These are phyloP conservation scores for Drosophila diplacantha DNA, from an alignment of 2,888 invertebrate genomes.

Conservation along the genomic window DNA sequence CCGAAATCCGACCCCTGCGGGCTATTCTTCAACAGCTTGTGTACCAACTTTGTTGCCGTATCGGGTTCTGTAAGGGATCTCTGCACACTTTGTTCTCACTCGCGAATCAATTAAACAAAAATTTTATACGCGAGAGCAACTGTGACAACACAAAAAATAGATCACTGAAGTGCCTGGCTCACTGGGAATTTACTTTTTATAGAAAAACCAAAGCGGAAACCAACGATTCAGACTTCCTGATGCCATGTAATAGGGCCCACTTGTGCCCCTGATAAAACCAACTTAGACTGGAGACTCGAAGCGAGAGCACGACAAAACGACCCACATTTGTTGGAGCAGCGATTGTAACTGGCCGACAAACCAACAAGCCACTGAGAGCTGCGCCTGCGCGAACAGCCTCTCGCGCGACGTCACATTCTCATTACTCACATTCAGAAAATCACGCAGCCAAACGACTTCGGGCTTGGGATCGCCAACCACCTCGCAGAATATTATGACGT, in stretches of 20 bases:
- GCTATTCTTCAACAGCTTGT: conserved; percentile 20
- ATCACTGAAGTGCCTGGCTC: conserved; percentile 20
- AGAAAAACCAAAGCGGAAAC: conserved; percentile 39
- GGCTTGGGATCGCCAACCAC: conserved; percentile 93
- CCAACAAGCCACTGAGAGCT: conserved; percentile 10
- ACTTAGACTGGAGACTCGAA: conserved; percentile 10
- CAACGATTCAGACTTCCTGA: conserved; percentile 44
- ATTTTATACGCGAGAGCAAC: conserved; percentile 64
- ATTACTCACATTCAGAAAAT: conserved; percentile 87
- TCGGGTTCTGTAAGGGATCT: conserved; percentile 15
- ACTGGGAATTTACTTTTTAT: conserved; percentile 36
- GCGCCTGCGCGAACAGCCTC: conserved; percentile 19
- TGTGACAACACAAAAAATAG: conserved; percentile 38
- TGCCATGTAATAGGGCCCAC: conserved; percentile 49
- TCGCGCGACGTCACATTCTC: conserved; percentile 48
- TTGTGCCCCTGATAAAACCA: conserved; percentile 48
- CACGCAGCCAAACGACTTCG: conserved; percentile 91
- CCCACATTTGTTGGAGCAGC: conserved; percentile 65
- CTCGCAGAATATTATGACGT: conserved; percentile 90
- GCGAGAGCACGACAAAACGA: conserved; percentile 45
- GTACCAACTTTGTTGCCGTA: conserved; percentile 8
- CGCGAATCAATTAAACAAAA: conserved; percentile 39
- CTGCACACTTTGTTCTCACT: conserved; percentile 47
- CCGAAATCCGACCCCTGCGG: conserved; percentile 32
- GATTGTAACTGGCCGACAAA: conserved; percentile 61